Evolutionary conservation across 1,140 invertebrate genomes (phyloP).

Genomic region (Formica selysi): DNA sequence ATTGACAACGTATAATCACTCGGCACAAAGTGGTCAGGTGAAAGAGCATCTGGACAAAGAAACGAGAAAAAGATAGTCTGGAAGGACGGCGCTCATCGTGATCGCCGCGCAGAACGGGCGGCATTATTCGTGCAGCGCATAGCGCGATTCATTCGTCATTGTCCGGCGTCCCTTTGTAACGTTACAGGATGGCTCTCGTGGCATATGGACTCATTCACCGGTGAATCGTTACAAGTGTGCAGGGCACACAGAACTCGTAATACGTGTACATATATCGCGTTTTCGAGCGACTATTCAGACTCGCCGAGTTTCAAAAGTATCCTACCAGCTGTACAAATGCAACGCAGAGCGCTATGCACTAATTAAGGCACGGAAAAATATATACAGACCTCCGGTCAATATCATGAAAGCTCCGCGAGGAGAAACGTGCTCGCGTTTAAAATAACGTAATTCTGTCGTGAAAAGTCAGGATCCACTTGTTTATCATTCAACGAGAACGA

Average conservation of each 20-base stretch:
- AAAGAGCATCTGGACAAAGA: constrained; percentile 11
- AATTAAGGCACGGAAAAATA: background rate
- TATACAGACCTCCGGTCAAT: background rate
- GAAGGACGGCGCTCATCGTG: constrained; percentile 45
- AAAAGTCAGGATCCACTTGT: constrained; percentile 33
- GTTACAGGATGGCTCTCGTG: constrained; percentile 56
- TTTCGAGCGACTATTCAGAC: background rate
- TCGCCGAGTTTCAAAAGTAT: background rate
- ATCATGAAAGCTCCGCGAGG: background rate
- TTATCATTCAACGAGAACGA: constrained; percentile 23
- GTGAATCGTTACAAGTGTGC: constrained; percentile 41
- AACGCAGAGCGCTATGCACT: background rate
- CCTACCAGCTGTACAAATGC: constrained; percentile 1
- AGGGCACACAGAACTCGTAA: constrained; percentile 17
- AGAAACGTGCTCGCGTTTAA: background rate
- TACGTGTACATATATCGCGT: background rate
- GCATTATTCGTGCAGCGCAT: constrained; percentile 67
- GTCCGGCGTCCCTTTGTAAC: constrained; percentile 68
- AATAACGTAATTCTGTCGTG: background rate
- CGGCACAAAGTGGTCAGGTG: constrained; percentile 14
- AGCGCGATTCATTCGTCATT: constrained; percentile 75
- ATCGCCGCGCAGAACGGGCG: constrained; percentile 65
- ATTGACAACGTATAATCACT: constrained; percentile 30
- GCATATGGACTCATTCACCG: constrained; percentile 61
- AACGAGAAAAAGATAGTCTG: constrained; percentile 56